These are phyloP conservation scores for Zaprionus obscuricornis DNA, from an alignment of 2,888 invertebrate species.

Conservation along the genomic window DNA sequence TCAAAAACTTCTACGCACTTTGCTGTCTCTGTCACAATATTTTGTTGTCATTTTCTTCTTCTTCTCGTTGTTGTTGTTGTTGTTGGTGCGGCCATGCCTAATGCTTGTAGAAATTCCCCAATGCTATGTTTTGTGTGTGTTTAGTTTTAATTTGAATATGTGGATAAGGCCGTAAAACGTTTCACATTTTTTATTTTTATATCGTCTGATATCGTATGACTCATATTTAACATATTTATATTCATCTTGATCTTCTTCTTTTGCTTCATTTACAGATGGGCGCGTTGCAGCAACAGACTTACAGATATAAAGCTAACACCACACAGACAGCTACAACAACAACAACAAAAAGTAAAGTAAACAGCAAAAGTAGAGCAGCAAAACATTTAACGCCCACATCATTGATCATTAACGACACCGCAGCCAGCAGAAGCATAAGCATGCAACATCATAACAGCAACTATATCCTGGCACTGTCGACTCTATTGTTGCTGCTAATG, in stretches of 20 bases:
- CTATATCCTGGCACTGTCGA: slow-evolving; percentile 50
- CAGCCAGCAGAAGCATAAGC: slow-evolving; percentile 7
- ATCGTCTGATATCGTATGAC: too few relatives aligned
- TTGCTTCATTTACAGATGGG: slow-evolving; percentile 74
- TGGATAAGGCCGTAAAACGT: slow-evolving; percentile 55
- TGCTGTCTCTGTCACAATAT: slow-evolving; percentile 38
- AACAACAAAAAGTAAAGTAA: slow-evolving; percentile 13
- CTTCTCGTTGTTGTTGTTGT: slow-evolving; percentile 25
- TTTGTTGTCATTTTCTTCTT: slow-evolving; percentile 4
- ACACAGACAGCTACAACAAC: slow-evolving; percentile 15
- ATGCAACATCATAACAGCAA: slow-evolving; percentile 32
- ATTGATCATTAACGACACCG: too few relatives aligned
- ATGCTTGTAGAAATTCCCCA: slow-evolving; percentile 42
- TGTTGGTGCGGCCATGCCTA: slow-evolving; percentile 55
- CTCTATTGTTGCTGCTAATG: slow-evolving; percentile 62
- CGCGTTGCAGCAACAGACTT: slow-evolving; percentile 49
- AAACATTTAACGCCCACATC: slow-evolving; percentile 17
- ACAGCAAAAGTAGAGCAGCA: slow-evolving; percentile 41
- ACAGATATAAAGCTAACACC: slow-evolving; percentile 46
- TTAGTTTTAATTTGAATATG: slow-evolving; percentile 59
- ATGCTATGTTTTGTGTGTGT: slow-evolving; percentile 1
- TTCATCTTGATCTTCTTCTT: slow-evolving; percentile 2
- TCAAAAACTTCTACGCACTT: slow-evolving; percentile 68
- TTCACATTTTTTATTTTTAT: slow-evolving; percentile 59
- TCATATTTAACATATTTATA: slow-evolving; percentile 41